Evolutionary conservation across 2,888 invertebrate species (phyloP), one percentile per base, ranked within the genome.

Genomic region (Azorinus chamasolen): DNA sequence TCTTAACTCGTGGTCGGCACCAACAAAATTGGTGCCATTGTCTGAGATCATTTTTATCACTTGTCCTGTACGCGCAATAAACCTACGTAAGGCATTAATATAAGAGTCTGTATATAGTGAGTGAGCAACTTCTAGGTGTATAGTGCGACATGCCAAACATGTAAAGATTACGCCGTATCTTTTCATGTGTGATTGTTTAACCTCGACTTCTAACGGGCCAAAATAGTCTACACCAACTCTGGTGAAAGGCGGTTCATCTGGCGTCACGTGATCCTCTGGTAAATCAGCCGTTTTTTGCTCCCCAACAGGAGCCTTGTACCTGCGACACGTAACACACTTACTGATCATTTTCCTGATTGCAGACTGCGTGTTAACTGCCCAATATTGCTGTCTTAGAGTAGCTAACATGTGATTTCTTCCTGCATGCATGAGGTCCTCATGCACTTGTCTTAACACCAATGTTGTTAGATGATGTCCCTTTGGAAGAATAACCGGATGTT

Each of bases 211-310:
- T 32, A 79, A 79, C 0, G 86, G 83, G 50, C 83, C 84, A 62
- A 83, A 86, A 39, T 68, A 80, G 51, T 84, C 83, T 27, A 83
- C 62, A n/a, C 83, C 79, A 12, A 68, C 66, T n/a, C n/a, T 25
- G 3, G 72, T 58, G 41, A 79, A 83, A n/a, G 72, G 78, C 0
- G 77, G 69, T 10, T 32, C 32, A 32, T 32, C 32, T 6, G 32
- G 10, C 10, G 32, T 32, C 32, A 32, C 32, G 5, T 10, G 32
- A 32, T 32, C 32, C 10, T 32, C 32, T 32, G 32, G 32, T 32
- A 32, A 32, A 32, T 4, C 32, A 32, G 32, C 32, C 32, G 10
- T 32, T 10, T 32, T 32, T 32, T 32, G 32, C 32, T 32, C 32
- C 10, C 32, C 32, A 6, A 32, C 32, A 6, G 10, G 4, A 6